Percentiles rank a stretch among this genome's conserved stretches.
These are phyloP conservation scores for Lysandra bellargus DNA, from an alignment of 2,888 invertebrate species.

Conservation along the genomic window DNA sequence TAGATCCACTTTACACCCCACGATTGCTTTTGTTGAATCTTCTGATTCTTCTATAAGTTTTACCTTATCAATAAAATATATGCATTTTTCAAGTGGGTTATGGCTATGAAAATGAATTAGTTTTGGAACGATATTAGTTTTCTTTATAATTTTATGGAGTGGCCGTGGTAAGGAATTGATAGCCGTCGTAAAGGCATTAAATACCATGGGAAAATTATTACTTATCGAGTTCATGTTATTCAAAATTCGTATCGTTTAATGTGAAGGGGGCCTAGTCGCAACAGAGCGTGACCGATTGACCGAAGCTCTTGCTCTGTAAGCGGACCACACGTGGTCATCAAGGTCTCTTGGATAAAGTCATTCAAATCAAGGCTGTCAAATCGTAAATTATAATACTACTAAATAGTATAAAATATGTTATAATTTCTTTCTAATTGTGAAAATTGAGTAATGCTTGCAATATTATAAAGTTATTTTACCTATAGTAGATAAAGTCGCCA, in stretches of 20 bases:
- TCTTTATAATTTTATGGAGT: background rate
- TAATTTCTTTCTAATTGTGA: background rate
- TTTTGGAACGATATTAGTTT: background rate
- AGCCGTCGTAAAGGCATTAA: background rate
- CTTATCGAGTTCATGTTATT: conserved; percentile 26
- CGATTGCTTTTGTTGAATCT: background rate
- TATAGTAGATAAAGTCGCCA: too few relatives aligned
- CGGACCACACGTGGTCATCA: conserved; percentile 57
- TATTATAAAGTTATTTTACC: too few relatives aligned
- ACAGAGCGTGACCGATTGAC: conserved; percentile 51
- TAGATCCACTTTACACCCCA: background rate
- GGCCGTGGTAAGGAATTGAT: background rate
- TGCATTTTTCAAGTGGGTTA: background rate
- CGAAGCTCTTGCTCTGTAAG: conserved; percentile 48
- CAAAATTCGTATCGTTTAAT: conserved; percentile 38
- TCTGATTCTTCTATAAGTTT: background rate
- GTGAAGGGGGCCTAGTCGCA: conserved; percentile 41
- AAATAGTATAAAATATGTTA: too few relatives aligned
- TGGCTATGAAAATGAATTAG: background rate
- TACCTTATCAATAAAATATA: too few relatives aligned
- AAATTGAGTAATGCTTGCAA: background rate
- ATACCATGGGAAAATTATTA: conserved; percentile 6
- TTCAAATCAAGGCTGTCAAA: conserved; percentile 28
- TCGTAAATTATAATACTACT: too few relatives aligned
- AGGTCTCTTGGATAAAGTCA: conserved; percentile 44